Base-by-base conservation (phyloP, 2,113 vertebrate genomes). In the Sylvietta virens region DNA sequence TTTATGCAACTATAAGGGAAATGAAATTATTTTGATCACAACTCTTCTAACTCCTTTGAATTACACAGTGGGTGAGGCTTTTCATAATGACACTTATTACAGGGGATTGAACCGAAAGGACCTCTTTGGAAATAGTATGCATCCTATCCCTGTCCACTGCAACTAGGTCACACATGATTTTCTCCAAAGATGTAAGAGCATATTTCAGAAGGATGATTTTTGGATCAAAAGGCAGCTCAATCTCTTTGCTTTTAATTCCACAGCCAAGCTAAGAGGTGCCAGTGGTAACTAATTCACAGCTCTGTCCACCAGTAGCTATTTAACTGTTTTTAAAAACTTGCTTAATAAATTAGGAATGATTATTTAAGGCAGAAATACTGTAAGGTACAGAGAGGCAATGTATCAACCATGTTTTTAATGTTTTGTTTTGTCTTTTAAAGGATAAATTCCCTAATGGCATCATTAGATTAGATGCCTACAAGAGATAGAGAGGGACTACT, bases 121-220 rank as follows among this genome's bases (percentile, higher is more conserved):
- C 31, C 69, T 58, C 40, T 69, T 44, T 50, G 66, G 91, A 84
- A 83, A 39, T 16, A 48, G 64, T 8, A 30, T 62, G 53, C 50
- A 62, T 80, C 71, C 69, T 76, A 53, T 27, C 17, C 57, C 53
- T 88, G 79, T 61, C 81, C 87, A 57, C 44, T 79, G 61, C 80
- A 95, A 74, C 56, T 90, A 94, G 61, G 84, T 92, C 53, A 76
- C 69, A 62, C 30, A 10, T 18, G 77, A 87, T 87, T 94, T 94
- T 76, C 81, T 90, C 70, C 40, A 48, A 86, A 90, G 81, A 87
- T 71, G 64, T 71, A 71, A 94, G 81, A 87, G 65, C 35, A 64
- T 87, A 74, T 91, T 91, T 91, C 89, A 96, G 65, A 72, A 88
- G 48, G n/a, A 73, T 1, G 2, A 56, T 73, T 93, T 67, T 53